Conservation (phyloP, 2,113 vertebrate genomes). For the Epinephelus fuscoguttatus region DNA sequence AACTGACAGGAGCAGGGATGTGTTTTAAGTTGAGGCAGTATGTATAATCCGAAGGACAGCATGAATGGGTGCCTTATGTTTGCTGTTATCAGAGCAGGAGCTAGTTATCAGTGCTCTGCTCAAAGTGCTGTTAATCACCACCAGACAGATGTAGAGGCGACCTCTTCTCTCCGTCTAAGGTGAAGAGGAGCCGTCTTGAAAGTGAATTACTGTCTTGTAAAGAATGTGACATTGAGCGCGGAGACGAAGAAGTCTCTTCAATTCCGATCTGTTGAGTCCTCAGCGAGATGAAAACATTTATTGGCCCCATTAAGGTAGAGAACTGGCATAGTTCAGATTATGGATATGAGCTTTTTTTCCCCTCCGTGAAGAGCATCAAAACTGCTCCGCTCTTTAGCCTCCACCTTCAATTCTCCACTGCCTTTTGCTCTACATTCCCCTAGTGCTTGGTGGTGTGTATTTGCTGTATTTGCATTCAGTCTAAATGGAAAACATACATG, state of each 20-base stretch:
- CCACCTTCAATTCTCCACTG: conserved; percentile 78
- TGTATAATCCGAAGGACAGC: conserved; percentile 38
- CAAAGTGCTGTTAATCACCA: conserved; percentile 55
- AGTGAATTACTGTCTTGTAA: conserved; percentile 42
- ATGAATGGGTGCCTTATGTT: conserved; percentile 78
- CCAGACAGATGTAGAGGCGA: conserved; percentile 41
- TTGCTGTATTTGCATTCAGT: conserved; percentile 97
- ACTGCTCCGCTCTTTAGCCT: conserved; percentile 82
- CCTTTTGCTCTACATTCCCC: conserved; percentile 81
- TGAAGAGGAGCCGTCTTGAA: conserved; percentile 36
- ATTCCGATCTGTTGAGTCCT: conserved; percentile 17
- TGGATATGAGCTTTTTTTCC: conserved; percentile 4
- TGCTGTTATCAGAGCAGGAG: conserved; percentile 45
- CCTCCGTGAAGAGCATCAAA: conserved; percentile 72
- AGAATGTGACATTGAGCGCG: conserved; percentile 36
- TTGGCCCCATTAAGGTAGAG: conserved; percentile 27
- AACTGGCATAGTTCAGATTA: conserved; percentile 46
- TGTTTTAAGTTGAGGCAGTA: conserved; percentile 21
- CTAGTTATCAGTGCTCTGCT: conserved; percentile 29
- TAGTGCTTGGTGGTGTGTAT: conserved; percentile 95
- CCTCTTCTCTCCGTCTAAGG: conserved; percentile 39
- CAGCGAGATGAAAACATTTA: background rate
- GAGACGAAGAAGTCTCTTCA: background rate
- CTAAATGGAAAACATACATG: conserved; percentile 91
- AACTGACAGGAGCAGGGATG: conserved; percentile 33